These are phyloP conservation scores for Hirundichthys speculiger DNA, from an alignment of 2,113 vertebrate species.

Conservation along the genomic window DNA sequence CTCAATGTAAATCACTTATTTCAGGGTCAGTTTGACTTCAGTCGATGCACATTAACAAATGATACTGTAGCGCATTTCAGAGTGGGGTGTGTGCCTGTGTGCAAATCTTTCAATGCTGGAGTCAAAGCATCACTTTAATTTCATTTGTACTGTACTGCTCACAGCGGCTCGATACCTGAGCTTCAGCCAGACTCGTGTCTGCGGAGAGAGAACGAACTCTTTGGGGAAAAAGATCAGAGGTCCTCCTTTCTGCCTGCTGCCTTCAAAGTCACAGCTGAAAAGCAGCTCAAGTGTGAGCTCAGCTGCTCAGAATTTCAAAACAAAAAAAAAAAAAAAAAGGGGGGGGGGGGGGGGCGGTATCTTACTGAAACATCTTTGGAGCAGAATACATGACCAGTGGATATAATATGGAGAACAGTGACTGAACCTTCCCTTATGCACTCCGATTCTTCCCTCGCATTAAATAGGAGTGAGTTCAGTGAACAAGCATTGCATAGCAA, in stretches of 20 bases:
- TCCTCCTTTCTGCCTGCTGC: conserved; percentile 64
- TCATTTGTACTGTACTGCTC: conserved; percentile 53
- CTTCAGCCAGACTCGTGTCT: conserved; percentile 55
- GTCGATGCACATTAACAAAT: conserved; percentile 34
- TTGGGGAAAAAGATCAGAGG: conserved; percentile 71
- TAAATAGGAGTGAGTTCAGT: conserved; percentile 28
- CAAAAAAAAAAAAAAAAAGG: conserved; percentile 57
- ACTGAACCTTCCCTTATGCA: conserved; percentile 36
- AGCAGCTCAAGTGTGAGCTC: conserved; percentile 68
- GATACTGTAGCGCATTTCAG: conserved; percentile 26
- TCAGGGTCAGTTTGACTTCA: conserved; percentile 29
- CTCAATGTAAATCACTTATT: conserved; percentile 37
- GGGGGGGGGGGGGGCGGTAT: too few species aligned
- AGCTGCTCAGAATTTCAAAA: conserved; percentile 73
- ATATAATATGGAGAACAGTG: conserved; percentile 41
- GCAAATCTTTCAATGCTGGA: conserved; percentile 11
- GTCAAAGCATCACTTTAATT: conserved; percentile 49
- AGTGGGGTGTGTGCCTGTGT: neutral
- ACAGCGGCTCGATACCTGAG: conserved; percentile 58
- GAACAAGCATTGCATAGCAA: conserved; percentile 12
- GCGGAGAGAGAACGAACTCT: conserved; percentile 54
- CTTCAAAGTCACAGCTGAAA: conserved; percentile 76
- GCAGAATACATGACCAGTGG: conserved; percentile 28
- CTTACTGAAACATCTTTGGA: conserved; percentile 47
- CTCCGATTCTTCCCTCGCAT: conserved; percentile 18